Base-by-base conservation (phyloP, 2,888 invertebrate genomes). In the Mactromeris polynyma region DNA sequence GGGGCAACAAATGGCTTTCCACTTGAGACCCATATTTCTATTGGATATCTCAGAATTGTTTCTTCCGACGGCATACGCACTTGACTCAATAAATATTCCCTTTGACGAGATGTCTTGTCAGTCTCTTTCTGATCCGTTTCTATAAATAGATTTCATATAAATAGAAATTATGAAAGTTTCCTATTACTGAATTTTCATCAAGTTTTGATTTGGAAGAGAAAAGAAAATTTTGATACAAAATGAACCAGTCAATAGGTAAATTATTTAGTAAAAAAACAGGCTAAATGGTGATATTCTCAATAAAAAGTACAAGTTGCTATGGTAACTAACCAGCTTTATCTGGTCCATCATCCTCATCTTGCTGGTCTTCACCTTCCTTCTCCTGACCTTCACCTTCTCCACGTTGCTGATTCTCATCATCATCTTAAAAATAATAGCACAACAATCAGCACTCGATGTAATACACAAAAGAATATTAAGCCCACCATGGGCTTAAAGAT, bases 11-110 rank as follows among this genome's bases (percentile, higher is more conserved):
- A 97, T 19, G 93, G 88, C 90, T 96, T 96, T 2, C 96, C 96
- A 88, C 95, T 95, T 7, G 96, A 96, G 7, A 96, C 95, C 96
- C 96, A 97, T 14, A 96, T 95, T 89, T 97, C 97, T 77, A 97
- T 95, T 0, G 96, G 96, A 85, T 96, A 96, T 38, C 95, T 93
- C 7, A 96, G 94, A 26, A 97, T 95, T 21, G 94, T 90, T 40
- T 96, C 96, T n/a, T 95, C 89, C 9, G 96, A 93, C 3, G 96
- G 96, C 69, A 94, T 87, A 38, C 93, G 93, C 2, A 96, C 94
- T 81, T 95, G 93, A 81, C 93, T 95, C 69, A 95, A 92, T 31
- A 95, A 86, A 82, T 92, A 89, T 38, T 95, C 94, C 73, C 95
- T 89, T 86, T 94, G 93, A 40, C 90, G 86, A 17, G 87, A 83